Conservation (phyloP, 2,888 invertebrate genomes). For the Heliconius ethilla region DNA sequence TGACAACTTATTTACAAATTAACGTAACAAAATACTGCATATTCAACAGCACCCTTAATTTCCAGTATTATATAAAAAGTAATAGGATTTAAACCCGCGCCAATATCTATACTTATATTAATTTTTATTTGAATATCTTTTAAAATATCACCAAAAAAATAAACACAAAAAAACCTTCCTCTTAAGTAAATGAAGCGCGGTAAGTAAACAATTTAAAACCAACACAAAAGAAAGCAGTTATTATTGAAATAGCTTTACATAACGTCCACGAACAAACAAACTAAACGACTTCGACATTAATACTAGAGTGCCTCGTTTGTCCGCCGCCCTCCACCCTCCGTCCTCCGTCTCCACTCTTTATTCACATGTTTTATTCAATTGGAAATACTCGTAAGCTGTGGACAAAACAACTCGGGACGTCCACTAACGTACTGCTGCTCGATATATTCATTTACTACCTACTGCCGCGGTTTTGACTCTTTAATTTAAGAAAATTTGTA, state of each 20-base stretch:
- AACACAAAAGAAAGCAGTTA: constrained; percentile 14
- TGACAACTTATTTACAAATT: no score
- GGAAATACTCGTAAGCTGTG: constrained; percentile 9
- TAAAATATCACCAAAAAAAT: neutral
- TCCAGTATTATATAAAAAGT: no score
- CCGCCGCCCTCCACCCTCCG: neutral
- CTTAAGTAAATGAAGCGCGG: neutral
- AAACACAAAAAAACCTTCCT: neutral
- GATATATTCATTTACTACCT: constrained; percentile 7
- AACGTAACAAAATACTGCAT: no score
- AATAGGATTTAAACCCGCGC: no score
- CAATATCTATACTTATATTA: no score
- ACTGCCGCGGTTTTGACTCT: neutral
- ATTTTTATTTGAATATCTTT: neutral
- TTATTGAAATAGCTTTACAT: constrained; percentile 21
- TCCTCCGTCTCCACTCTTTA: constrained; percentile 14
- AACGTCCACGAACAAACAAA: constrained; percentile 16
- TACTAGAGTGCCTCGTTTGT: constrained; percentile 17
- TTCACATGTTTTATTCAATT: constrained; percentile 28
- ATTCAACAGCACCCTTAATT: no score
- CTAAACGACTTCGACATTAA: constrained; percentile 19
- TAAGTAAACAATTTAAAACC: neutral
- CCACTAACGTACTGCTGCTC: neutral
- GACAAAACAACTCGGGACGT: constrained; percentile 10
- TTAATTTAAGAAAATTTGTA: neutral